phyloP scores from a whole-genome alignment of 2,888 invertebrate species.

The Glyphotaelius pellucidus region DNA sequence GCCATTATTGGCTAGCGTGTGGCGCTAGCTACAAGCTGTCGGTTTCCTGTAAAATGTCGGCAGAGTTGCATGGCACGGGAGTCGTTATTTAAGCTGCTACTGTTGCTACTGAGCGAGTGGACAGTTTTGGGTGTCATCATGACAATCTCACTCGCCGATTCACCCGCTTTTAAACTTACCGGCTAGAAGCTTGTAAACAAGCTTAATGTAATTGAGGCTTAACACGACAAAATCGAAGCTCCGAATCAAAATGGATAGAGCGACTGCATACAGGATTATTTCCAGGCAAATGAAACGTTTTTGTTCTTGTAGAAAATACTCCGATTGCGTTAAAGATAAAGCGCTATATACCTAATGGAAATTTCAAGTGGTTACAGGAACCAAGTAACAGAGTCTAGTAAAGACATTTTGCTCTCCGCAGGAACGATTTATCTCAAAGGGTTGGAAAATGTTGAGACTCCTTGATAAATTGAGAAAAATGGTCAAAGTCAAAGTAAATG shows the following conservation, averaged over 20 bases:
- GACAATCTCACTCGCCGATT: too few species aligned
- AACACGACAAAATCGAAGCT: background rate
- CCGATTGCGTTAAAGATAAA: background rate
- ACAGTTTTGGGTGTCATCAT: too few species aligned
- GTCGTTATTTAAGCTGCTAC: too few species aligned
- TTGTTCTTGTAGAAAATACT: background rate
- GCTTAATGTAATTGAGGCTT: too few species aligned
- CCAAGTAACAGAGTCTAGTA: background rate
- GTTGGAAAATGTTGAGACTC: conserved; percentile 3
- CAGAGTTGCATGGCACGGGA: too few species aligned
- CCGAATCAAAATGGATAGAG: background rate
- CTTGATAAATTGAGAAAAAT: conserved; percentile 37
- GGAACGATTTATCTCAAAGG: conserved; percentile 3
- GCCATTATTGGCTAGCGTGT: too few species aligned
- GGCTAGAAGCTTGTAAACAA: too few species aligned
- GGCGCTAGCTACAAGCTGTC: too few species aligned
- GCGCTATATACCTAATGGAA: background rate
- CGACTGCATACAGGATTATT: background rate
- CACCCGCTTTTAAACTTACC: too few species aligned
- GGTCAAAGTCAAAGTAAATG: conserved; percentile 1
- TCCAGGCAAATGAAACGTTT: background rate
- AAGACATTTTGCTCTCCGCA: background rate
- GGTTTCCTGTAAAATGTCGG: too few species aligned
- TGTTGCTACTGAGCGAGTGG: too few species aligned
- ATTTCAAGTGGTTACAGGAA: background rate